Percentiles rank a stretch among this genome's conserved stretches.
Conservation (phyloP, 2,888 invertebrate species). For the Polietes domitor region DNA sequence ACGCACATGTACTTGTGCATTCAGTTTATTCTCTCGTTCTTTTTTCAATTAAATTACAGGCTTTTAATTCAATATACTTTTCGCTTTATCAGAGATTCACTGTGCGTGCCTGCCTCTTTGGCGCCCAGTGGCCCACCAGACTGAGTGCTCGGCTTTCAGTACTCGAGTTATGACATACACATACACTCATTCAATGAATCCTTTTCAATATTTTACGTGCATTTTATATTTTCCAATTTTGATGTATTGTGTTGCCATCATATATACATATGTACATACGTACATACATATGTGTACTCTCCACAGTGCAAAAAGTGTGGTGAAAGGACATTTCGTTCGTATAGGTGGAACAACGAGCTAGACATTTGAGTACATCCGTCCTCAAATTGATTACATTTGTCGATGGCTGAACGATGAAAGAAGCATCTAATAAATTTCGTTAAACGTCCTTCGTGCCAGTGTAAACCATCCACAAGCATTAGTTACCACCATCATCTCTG, state of each 20-base stretch:
- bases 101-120: neutral
- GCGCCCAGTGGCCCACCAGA: neutral
- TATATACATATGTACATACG: too few species aligned
- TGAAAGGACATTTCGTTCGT: too few species aligned
- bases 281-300: too few species aligned
- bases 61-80: constrained; percentile 38
- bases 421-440: neutral
- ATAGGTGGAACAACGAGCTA: neutral
- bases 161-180: neutral
- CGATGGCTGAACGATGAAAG: too few species aligned
- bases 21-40: neutral
- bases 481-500: neutral
- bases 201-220: constrained; percentile 10
- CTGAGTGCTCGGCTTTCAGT: neutral
- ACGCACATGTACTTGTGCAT: neutral
- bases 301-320: too few species aligned
- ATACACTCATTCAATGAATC: neutral
- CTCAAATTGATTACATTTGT: neutral
- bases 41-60: constrained; percentile 32
- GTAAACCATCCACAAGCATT: neutral
- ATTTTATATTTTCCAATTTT: neutral
- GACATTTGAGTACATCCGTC: neutral
- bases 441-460: neutral
- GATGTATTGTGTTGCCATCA: neutral
- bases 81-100: constrained; percentile 25